Base-by-base conservation (phyloP, 2,888 invertebrate species). In the Eristalis intricaria region DNA sequence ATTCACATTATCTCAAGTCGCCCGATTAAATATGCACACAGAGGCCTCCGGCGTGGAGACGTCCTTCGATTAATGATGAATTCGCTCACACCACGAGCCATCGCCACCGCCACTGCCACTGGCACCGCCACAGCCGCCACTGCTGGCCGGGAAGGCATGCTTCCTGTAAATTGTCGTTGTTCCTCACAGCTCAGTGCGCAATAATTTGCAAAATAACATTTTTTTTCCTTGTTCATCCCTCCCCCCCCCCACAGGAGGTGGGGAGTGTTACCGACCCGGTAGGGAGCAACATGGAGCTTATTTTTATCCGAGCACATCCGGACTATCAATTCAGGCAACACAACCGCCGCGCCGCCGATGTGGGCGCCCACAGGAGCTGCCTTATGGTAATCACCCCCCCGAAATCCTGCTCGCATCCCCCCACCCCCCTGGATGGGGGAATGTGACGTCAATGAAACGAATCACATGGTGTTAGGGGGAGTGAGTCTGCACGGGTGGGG, bases 281-380 rank as follows among this genome's bases (percentile, higher is more conserved):
- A 8, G 19, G 50, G 50, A 50, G 68, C 58, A 79, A 64, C 40
- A 10, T 75, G 23, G 56, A 68, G 69, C 69, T 82, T 69, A 73
- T 85, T 81, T 77, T 73, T 85, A 81, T 77, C 66, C 69, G 79
- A 40, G 22, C 69, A 74, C 63, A 58, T 74, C 73, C 63, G 22
- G 56, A 29, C 35, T 68, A 69, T 40, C 66, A 68, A 69, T 77
- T 77, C 70, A 65, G 65, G 11, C 60, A 43, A 40, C 40, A 11
- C n/a, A 60, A 64, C 66, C 19, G 66, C 40, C 56, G 40, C 69
- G 60, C 80, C n/a, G 60, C 43, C 19, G 50, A 7, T 50, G 50
- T 50, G 38, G 56, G 32, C 40, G 10, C 26, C 50, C 50, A 50
- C 50, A 50, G 50, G 50, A 50, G 50, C 50, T 19, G 50, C 50